phyloP scores from a whole-genome alignment of 2,113 vertebrate genomes.

The Labeo rohita region DNA sequence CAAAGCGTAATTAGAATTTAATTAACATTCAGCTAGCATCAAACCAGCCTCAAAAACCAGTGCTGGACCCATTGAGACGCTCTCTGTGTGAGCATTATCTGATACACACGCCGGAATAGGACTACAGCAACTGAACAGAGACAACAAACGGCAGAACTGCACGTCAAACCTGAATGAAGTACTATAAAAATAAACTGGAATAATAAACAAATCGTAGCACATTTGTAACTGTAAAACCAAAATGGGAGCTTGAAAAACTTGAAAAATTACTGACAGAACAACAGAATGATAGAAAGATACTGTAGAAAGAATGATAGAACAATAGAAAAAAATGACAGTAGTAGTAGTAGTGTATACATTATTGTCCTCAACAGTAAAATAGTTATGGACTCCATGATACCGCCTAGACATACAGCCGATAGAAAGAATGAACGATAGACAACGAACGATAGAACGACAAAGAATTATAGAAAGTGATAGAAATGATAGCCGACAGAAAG shows the following conservation, averaged over 20 bases:
- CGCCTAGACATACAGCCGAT: no score
- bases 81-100: neutral
- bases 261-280: neutral
- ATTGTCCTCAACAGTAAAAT: no score
- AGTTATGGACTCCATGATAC: no score
- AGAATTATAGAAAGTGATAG: no score
- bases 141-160: neutral
- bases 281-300: neutral
- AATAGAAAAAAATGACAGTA: no score
- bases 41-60: conserved; percentile 14
- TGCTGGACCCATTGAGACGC: conserved; percentile 29
- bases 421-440: no score
- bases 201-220: neutral
- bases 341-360: no score
- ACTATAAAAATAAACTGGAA: neutral
- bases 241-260: neutral
- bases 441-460: no score
- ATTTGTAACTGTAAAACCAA: neutral
- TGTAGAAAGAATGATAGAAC: no score
- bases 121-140: neutral
- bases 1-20: conserved; percentile 44
- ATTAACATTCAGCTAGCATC: conserved; percentile 46
- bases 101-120: neutral
- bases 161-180: neutral
- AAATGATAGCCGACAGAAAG: no score